A percentile compares a stretch with the other conserved stretches of the same genome.
These are phyloP conservation scores for Urocynchramus pylzowi DNA, from an alignment of 2,113 vertebrate genomes.

Conservation along the genomic window DNA sequence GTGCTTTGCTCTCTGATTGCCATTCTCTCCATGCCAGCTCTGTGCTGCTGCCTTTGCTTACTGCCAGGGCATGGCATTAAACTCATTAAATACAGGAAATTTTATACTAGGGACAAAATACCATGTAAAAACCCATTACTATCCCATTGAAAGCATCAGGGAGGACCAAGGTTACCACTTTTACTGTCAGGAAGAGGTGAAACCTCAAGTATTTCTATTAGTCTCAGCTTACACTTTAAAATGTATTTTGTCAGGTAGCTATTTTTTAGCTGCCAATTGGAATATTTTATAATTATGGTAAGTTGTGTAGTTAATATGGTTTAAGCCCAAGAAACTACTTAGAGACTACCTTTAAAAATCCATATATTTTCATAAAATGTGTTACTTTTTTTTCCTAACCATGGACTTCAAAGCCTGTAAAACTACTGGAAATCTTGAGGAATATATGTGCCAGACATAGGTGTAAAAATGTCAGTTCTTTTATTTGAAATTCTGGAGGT, in stretches of 20 bases:
- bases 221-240: background rate
- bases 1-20: background rate
- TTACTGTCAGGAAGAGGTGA: background rate
- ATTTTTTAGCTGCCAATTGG: background rate
- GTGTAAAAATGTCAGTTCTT: background rate
- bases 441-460: background rate
- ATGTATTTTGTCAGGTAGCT: background rate
- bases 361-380: background rate
- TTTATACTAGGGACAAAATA: background rate
- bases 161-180: background rate
- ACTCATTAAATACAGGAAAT: background rate
- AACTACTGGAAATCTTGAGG: background rate
- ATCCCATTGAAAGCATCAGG: background rate
- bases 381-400: background rate
- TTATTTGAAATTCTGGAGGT: background rate
- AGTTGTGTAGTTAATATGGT: background rate
- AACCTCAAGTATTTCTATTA: background rate
- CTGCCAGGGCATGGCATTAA: background rate
- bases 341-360: background rate
- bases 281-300: background rate
- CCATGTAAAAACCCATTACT: background rate
- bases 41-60: background rate
- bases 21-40: background rate
- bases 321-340: background rate
- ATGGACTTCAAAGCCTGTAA: background rate